These are phyloP conservation scores for Dunckerocampus dactyliophorus DNA, from an alignment of 2,113 vertebrate species.

Conservation along the genomic window DNA sequence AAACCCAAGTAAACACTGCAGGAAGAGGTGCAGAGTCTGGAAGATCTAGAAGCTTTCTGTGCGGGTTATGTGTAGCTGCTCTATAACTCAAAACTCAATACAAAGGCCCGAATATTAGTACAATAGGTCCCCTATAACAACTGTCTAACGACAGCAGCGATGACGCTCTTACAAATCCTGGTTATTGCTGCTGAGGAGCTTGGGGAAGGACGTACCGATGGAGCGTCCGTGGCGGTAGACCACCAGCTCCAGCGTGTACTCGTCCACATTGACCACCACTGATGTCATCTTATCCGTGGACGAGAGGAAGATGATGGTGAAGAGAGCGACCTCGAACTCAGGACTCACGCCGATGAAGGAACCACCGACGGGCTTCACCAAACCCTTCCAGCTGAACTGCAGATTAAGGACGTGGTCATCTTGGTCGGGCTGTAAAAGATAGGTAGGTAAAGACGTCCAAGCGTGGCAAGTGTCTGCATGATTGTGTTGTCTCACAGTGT, in stretches of 20 bases:
- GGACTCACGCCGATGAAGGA: slow-evolving; percentile 82
- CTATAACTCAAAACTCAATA: too few relatives aligned
- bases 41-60: too few relatives aligned
- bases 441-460: not conserved
- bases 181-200: slow-evolving; percentile 76
- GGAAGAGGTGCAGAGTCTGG: too few relatives aligned
- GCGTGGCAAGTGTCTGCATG: not conserved
- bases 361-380: slow-evolving; percentile 77
- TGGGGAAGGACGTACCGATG: slow-evolving; percentile 81
- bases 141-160: too few relatives aligned
- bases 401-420: slow-evolving; percentile 83
- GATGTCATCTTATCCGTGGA: slow-evolving; percentile 68
- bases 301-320: slow-evolving; percentile 80
- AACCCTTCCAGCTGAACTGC: slow-evolving; percentile 85
- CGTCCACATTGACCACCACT: slow-evolving; percentile 73
- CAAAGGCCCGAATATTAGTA: too few relatives aligned
- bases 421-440: slow-evolving; percentile 72
- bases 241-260: slow-evolving; percentile 78
- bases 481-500: slow-evolving; percentile 60
- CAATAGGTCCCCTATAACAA: too few relatives aligned
- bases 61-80: too few relatives aligned
- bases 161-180: slow-evolving; percentile 43
- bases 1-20: too few relatives aligned
- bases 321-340: slow-evolving; percentile 81
- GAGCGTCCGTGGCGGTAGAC: slow-evolving; percentile 73